Conservation (phyloP, 2,113 vertebrate genomes). For the Charina bottae region DNA sequence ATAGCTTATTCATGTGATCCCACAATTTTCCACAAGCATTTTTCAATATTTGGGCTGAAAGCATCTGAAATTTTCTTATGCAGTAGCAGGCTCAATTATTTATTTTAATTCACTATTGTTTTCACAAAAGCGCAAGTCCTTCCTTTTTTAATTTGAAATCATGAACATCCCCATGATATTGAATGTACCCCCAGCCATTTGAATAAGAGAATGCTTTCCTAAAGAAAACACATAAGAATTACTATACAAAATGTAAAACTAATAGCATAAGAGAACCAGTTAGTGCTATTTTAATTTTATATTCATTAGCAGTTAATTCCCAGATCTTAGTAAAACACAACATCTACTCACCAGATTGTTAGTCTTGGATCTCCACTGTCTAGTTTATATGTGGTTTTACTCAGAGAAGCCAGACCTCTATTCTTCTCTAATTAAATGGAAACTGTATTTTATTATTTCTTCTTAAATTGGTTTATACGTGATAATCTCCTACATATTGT, state of each 20-base stretch:
- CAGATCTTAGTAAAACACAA: background rate
- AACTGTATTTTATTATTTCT: background rate
- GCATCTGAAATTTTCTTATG: background rate
- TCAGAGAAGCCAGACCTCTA: background rate
- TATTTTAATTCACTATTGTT: background rate
- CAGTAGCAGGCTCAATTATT: background rate
- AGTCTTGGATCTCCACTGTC: background rate
- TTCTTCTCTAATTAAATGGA: background rate
- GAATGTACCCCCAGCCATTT: background rate
- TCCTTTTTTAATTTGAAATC: background rate
- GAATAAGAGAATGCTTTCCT: conserved; percentile 14
- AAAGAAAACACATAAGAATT: background rate
- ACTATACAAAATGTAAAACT: conserved; percentile 3
- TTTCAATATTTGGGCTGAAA: background rate
- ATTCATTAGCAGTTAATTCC: conserved; percentile 5
- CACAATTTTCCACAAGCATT: background rate
- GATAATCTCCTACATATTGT: background rate
- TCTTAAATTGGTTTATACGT: background rate
- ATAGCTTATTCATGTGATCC: background rate
- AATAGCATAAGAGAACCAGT: background rate
- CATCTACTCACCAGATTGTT: background rate
- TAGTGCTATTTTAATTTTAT: conserved; percentile 5
- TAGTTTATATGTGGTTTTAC: background rate
- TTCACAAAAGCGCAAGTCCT: background rate
- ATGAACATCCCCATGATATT: background rate